phyloP scores from a whole-genome alignment of 2,888 invertebrate species.

The Ametastegia equiseti region DNA sequence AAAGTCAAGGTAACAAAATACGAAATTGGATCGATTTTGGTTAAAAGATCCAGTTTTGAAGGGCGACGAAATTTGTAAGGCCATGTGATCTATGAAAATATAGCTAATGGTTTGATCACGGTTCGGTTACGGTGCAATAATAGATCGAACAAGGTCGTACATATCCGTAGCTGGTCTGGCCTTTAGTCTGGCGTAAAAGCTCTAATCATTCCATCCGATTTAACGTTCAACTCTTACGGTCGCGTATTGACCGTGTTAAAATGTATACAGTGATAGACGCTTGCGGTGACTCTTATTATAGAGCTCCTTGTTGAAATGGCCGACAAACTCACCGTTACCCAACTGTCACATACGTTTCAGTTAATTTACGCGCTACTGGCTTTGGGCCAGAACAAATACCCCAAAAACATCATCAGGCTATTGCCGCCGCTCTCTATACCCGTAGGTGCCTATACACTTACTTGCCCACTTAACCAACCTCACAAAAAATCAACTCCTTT shows the following conservation, averaged over 20 bases:
- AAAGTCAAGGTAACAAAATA: neutral
- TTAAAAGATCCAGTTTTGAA: neutral
- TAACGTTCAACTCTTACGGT: conserved; percentile 28
- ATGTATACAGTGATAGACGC: conserved; percentile 19
- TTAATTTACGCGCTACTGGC: conserved; percentile 34
- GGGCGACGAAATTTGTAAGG: neutral
- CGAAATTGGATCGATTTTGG: neutral
- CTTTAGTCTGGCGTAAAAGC: conserved; percentile 37
- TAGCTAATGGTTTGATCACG: conserved; percentile 10
- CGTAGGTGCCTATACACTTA: too few species aligned
- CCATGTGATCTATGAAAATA: neutral
- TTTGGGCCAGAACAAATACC: conserved; percentile 30
- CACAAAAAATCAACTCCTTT: neutral
- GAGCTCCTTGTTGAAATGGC: conserved; percentile 29
- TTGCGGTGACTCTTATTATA: conserved; percentile 21
- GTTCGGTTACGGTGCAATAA: conserved; percentile 35
- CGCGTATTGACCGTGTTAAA: conserved; percentile 27
- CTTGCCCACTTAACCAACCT: neutral
- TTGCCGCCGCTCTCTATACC: neutral
- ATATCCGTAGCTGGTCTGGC: conserved; percentile 38
- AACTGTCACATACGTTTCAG: conserved; percentile 43
- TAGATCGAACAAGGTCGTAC: conserved; percentile 35
- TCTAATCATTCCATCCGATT: conserved; percentile 44
- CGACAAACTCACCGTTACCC: conserved; percentile 19
- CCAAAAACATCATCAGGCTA: conserved; percentile 8